These are phyloP conservation scores for Euschistus heros DNA, from an alignment of 1,140 invertebrate genomes.

Conservation along the genomic window DNA sequence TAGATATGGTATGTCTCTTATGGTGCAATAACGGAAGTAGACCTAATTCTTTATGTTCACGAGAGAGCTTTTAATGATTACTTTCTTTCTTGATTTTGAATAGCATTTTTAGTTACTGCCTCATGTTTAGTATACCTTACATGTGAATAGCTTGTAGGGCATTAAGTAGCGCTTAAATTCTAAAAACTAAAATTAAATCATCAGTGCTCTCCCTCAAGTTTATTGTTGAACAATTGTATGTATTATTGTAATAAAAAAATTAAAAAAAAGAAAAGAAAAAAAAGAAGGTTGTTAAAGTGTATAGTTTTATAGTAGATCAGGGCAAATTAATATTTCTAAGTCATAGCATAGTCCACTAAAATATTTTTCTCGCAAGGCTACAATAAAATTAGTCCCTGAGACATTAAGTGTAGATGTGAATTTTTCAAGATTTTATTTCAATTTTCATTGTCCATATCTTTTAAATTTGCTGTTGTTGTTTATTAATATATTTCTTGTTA, in stretches of 20 bases:
- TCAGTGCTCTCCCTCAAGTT: background rate
- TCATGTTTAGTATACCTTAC: background rate
- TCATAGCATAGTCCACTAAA: conserved; percentile 11
- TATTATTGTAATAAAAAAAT: background rate
- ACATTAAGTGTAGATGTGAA: conserved; percentile 12
- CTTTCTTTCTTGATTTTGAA: background rate
- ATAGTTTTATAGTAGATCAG: conserved; percentile 13
- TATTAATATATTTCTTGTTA: background rate
- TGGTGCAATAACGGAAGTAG: conserved; percentile 10
- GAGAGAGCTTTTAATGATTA: background rate
- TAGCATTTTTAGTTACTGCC: conserved; percentile 1
- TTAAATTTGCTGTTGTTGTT: background rate
- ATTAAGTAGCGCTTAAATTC: conserved; percentile 1
- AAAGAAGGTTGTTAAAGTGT: conserved; percentile 7
- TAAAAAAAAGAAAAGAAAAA: background rate
- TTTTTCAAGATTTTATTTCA: background rate
- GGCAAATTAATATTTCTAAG: conserved; percentile 11
- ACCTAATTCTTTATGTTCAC: background rate
- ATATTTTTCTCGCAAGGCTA: conserved; percentile 8
- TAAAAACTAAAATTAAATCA: background rate
- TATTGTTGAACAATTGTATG: background rate
- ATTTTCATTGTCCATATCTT: background rate
- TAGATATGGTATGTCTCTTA: background rate
- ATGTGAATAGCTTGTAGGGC: conserved; percentile 12
- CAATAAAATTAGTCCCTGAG: conserved; percentile 2